Evolutionary conservation across 2,113 vertebrate species (phyloP).

Genomic region (Phrynocephalus versicolor): DNA sequence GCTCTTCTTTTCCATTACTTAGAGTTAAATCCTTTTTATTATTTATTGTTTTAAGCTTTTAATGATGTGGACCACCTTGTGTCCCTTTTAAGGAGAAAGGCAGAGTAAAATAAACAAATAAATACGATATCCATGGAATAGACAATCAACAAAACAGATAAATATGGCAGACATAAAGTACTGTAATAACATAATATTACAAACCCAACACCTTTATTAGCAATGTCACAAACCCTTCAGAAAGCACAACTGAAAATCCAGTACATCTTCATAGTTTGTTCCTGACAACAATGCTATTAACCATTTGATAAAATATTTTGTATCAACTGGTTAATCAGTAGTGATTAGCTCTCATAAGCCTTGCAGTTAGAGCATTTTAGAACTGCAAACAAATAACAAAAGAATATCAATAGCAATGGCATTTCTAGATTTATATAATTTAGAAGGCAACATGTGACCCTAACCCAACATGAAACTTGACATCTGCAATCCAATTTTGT

Average conservation of each 20-base stretch:
- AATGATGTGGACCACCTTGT: too few relatives aligned
- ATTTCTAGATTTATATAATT: neutral
- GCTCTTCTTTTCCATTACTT: too few relatives aligned
- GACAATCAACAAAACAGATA: too few relatives aligned
- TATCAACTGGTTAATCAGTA: neutral
- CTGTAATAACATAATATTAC: neutral
- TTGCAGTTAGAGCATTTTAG: neutral
- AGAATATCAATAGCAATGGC: neutral
- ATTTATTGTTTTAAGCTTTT: too few relatives aligned
- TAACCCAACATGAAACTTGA: neutral
- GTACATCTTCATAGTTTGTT: too few relatives aligned
- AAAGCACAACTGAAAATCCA: neutral
- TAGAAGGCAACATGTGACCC: neutral
- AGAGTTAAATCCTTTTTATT: too few relatives aligned
- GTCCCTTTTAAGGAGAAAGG: too few relatives aligned
- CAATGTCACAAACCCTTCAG: neutral
- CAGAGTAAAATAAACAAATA: too few relatives aligned
- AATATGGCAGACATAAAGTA: neutral
- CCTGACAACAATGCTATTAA: neutral
- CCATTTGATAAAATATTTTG: neutral
- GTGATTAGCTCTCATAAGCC: neutral
- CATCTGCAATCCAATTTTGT: neutral
- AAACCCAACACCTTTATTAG: neutral
- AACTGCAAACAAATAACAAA: neutral
- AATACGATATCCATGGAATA: too few relatives aligned